Evolutionary conservation across 2,113 vertebrate species (phyloP).

Genomic region (Albula goreensis): DNA sequence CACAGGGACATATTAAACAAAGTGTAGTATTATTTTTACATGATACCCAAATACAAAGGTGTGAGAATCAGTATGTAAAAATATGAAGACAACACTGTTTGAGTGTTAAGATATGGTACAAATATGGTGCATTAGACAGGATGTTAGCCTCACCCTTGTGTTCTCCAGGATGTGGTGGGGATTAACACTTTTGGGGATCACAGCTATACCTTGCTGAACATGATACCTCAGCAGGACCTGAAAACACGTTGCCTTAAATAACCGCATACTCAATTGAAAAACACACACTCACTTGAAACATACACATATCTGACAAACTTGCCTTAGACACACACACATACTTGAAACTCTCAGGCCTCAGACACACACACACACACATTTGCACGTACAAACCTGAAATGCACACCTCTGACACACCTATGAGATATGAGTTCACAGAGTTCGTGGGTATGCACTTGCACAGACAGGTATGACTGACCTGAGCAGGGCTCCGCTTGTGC

Average conservation of each 20-base stretch:
- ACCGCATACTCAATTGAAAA: no score
- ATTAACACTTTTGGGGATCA: constrained; percentile 72
- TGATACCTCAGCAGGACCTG: constrained; percentile 72
- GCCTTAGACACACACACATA: no score
- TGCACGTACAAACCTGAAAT: neutral
- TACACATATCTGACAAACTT: no score
- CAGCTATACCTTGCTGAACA: constrained; percentile 65
- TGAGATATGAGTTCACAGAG: neutral
- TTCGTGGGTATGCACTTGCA: neutral
- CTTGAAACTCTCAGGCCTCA: no score
- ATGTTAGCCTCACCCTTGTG: constrained; percentile 62
- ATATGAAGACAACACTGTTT: neutral
- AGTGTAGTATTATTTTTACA: no score
- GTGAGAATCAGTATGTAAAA: no score
- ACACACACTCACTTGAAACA: no score
- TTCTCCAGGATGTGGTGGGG: constrained; percentile 73
- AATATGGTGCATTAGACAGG: neutral
- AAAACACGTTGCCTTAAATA: neutral
- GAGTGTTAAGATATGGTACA: neutral
- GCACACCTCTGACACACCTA: neutral
- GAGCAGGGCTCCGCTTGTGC: constrained; percentile 59
- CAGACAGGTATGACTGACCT: constrained; percentile 50
- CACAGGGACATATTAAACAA: no score
- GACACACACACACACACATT: neutral
- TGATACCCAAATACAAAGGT: no score